Percentiles rank a stretch among this genome's conserved stretches.
Evolutionary conservation across 37 sponge, comb jelly and placozoan species (phyloP).

Genomic region (Oopsacas minuta): DNA sequence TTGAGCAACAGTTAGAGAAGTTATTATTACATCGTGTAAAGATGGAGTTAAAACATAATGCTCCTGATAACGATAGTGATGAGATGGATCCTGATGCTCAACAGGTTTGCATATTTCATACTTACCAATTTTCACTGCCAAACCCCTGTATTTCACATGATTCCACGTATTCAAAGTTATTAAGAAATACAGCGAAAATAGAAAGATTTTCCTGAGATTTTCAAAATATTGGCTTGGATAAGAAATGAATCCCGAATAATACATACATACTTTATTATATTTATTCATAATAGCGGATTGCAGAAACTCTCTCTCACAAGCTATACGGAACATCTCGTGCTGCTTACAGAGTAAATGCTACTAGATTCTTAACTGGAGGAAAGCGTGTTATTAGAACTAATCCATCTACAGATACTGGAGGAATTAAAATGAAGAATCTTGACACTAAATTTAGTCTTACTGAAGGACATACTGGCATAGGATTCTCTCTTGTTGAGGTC

Average conservation of each 20-base stretch:
- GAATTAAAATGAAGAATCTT: background rate
- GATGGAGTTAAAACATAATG: background rate
- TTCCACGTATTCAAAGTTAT: too few relatives aligned
- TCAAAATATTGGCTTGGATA: too few relatives aligned
- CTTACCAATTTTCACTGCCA: too few relatives aligned
- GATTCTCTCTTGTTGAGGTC: background rate
- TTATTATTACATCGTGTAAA: background rate
- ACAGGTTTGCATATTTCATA: background rate
- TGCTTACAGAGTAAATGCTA: conserved; percentile 13
- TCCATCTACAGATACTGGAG: background rate
- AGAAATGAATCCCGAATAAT: too few relatives aligned
- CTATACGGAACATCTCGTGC: background rate
- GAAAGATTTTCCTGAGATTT: too few relatives aligned
- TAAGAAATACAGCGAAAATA: too few relatives aligned
- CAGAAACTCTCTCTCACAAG: background rate
- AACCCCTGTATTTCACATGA: too few relatives aligned
- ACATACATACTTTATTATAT: background rate
- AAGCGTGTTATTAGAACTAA: background rate
- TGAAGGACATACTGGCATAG: background rate
- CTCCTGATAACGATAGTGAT: background rate
- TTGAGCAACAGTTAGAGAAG: background rate
- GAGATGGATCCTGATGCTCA: background rate
- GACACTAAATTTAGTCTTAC: background rate
- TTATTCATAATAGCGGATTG: background rate
- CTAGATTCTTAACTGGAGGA: background rate